These are phyloP conservation scores for Corythucha ciliata DNA, from an alignment of 2,888 invertebrate genomes.

Conservation along the genomic window DNA sequence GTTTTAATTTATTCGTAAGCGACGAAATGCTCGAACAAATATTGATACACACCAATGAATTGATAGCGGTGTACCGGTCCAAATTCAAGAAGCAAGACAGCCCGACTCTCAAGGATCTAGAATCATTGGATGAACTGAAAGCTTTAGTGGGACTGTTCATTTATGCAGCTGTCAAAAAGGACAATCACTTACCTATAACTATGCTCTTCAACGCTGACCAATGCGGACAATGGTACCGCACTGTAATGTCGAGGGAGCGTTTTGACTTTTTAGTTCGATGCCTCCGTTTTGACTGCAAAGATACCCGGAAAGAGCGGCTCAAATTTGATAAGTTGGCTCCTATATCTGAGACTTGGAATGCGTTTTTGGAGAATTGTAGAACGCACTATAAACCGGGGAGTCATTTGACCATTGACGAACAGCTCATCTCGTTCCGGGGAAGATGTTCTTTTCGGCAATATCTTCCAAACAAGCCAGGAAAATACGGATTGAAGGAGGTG, in stretches of 20 bases:
- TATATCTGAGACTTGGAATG: conserved; percentile 31
- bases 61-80: too few species aligned
- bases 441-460: conserved; percentile 34
- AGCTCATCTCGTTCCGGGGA: conserved; percentile 35
- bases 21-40: too few species aligned
- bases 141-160: too few species aligned
- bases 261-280: conserved; percentile 2
- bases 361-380: conserved; percentile 32
- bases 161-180: too few species aligned
- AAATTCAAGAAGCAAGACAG: too few species aligned
- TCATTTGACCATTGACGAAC: conserved; percentile 35
- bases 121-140: too few species aligned
- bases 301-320: not conserved
- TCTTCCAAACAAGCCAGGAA: conserved; percentile 34
- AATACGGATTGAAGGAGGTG: conserved; percentile 34
- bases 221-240: not conserved
- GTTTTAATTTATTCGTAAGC: too few species aligned
- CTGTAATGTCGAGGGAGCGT: conserved; percentile 1
- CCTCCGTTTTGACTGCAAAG: conserved; percentile 16
- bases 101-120: too few species aligned
- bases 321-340: conserved; percentile 10
- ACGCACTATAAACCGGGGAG: conserved; percentile 30
- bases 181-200: too few species aligned
- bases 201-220: not conserved
- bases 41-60: too few species aligned